Conservation (phyloP, 2,797 vertebrate species). For the Clangula hyemalis region DNA sequence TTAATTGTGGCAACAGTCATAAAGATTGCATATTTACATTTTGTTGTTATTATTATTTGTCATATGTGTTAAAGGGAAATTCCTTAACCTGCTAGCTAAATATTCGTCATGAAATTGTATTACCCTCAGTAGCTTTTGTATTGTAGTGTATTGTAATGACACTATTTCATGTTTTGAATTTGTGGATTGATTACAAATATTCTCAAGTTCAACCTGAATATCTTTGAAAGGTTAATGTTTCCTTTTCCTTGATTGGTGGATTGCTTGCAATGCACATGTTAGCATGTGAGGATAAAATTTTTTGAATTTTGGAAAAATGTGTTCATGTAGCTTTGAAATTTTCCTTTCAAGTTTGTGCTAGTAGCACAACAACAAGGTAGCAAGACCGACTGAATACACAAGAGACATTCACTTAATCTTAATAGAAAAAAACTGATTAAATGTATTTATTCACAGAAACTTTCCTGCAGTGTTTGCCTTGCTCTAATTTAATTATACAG, state of each 20-base stretch:
- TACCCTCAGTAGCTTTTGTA: not conserved
- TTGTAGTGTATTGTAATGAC: not conserved
- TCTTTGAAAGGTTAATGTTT: constrained; percentile 6
- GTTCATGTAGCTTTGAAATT: constrained; percentile 24
- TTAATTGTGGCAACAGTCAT: not conserved
- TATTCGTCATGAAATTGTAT: not conserved
- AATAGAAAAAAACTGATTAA: constrained; percentile 41
- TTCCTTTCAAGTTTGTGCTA: constrained; percentile 11
- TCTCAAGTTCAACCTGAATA: constrained; percentile 13
- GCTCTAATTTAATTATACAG: constrained; percentile 25
- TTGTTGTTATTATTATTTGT: not conserved
- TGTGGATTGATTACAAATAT: not conserved
- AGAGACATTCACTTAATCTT: not conserved
- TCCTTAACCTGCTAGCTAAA: not conserved
- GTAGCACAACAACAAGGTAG: not conserved
- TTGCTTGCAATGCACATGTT: constrained; percentile 35
- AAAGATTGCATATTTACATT: not conserved
- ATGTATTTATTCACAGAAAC: not conserved
- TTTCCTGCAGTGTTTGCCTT: constrained; percentile 22
- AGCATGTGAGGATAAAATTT: not conserved
- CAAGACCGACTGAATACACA: not conserved
- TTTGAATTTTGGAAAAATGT: constrained; percentile 12
- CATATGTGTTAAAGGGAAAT: not conserved
- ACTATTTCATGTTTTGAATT: not conserved
- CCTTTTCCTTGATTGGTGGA: constrained; percentile 14